Evolutionary conservation across 2,888 invertebrate species (phyloP), one percentile per base, ranked within the genome.

Genomic region (Lapara coniferarum): DNA sequence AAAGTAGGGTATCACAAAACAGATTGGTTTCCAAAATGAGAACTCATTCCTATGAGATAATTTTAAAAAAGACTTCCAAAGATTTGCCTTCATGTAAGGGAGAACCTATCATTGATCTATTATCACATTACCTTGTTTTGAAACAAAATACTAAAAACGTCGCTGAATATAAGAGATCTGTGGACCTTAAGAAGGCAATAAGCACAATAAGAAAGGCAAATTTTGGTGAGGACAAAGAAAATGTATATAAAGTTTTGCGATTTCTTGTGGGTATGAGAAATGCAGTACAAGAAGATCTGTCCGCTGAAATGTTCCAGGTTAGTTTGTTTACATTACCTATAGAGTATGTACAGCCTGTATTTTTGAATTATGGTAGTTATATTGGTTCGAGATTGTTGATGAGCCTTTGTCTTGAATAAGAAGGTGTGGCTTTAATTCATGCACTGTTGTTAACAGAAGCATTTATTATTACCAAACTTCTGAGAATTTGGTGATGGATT

Each of bases 1-100:
- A 87, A 44, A 89, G 79, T 68, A 84, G 81, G 73, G 74, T 89
- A 72, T 86, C 91, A 53, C 88, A 86, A 69, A 91, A 85, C 71
- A 74, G 76, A 14, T 79, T 91, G 8, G 77, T 82, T 19, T 77
- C 80, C 7, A 89, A 89, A 82, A 89, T 93, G 90, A 84, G 92
- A 70, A 88, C 92, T 5, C 79, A 83, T 69, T 84, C 90, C 0
- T 94, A 89, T 71, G 93, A 92, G 77, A 88, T 94, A 30, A 89
- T 94, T 72, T 78, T 94, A 52, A 91, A 89, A 74, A 92, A 90
- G 76, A 83, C 88, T 12, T 66, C 78, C 0, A 78, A 83, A 73
- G 85, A 85, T 55, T 73, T 88, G 51, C 78, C 85, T 2, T 73
- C 73, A 2, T 72, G 73, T 8, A 79, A 77, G 53, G 81, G 82